A percentile compares a stretch with the other conserved stretches of the same genome.
Evolutionary conservation across 2,888 invertebrate species (phyloP).

Genomic region (Archips crataeganus): DNA sequence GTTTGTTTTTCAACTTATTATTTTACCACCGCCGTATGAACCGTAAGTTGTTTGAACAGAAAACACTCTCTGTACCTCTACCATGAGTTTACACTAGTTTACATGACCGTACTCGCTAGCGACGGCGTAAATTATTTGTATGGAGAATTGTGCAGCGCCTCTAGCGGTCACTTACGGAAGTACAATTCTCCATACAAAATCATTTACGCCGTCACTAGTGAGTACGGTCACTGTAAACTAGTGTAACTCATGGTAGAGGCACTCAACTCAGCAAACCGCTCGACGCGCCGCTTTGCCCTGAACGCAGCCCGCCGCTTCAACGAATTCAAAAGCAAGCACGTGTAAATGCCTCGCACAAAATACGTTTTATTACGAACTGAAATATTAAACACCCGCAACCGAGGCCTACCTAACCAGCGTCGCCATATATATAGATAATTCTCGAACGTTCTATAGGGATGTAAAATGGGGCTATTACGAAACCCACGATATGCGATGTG

Average conservation of each 20-base stretch:
- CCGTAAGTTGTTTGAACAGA: background rate
- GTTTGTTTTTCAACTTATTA: background rate
- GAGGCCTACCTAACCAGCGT: conserved; percentile 8
- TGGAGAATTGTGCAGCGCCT: no score
- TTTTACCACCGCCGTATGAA: background rate
- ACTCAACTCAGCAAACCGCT: background rate
- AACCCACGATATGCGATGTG: conserved; percentile 17
- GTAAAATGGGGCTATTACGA: conserved; percentile 20
- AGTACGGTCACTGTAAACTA: no score
- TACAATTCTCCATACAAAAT: no score
- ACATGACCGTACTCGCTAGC: no score
- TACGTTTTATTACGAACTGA: conserved; percentile 28
- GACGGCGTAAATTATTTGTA: no score
- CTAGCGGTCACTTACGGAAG: no score
- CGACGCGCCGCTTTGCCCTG: background rate
- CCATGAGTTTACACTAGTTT: no score
- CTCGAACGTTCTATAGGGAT: conserved; percentile 10
- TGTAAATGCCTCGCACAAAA: conserved; percentile 21
- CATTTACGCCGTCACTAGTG: no score
- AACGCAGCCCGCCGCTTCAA: background rate
- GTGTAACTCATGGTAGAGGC: no score
- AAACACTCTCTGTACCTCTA: background rate
- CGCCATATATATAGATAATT: conserved; percentile 5
- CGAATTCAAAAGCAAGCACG: conserved; percentile 14
- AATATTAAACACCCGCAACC: conserved; percentile 11